These are phyloP conservation scores for Lepidonotus clava DNA, from an alignment of 2,888 invertebrate genomes.

Conservation along the genomic window DNA sequence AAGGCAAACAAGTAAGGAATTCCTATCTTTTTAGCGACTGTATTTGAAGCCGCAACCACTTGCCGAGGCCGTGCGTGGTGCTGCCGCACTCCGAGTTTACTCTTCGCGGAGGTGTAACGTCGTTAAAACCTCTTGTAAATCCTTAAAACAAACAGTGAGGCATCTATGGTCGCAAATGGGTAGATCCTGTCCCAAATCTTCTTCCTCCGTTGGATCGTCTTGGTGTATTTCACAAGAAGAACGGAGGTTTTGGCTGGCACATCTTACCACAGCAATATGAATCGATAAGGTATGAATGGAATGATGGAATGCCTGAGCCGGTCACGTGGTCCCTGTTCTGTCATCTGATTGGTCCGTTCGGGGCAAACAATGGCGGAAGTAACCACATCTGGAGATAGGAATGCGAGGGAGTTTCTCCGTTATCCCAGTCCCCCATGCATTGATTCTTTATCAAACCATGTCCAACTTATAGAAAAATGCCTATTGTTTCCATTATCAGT, in stretches of 20 bases:
- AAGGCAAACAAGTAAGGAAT: slow-evolving; percentile 9
- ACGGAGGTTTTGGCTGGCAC: not conserved
- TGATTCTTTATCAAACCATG: not conserved
- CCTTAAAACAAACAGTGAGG: not conserved
- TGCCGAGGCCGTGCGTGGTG: not conserved
- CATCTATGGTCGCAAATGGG: not conserved
- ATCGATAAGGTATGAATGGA: slow-evolving; percentile 55
- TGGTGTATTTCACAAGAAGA: not conserved
- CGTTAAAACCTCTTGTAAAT: not conserved
- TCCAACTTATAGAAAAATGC: not conserved
- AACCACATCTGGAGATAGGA: slow-evolving; percentile 38
- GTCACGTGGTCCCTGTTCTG: slow-evolving; percentile 29
- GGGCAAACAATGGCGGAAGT: slow-evolving; percentile 48
- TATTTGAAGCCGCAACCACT: slow-evolving; percentile 49
- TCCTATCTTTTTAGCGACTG: not conserved
- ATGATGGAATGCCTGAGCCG: slow-evolving; percentile 43
- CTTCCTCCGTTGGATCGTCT: not conserved
- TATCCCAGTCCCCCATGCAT: not conserved
- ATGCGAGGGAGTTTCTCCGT: not conserved
- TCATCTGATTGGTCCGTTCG: slow-evolving; percentile 2
- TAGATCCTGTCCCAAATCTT: not conserved
- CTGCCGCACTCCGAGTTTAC: not conserved
- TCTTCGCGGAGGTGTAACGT: not conserved
- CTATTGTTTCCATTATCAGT: not conserved
- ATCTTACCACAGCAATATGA: slow-evolving; percentile 21